phyloP scores from a whole-genome alignment of 2,113 vertebrate species.

The Menidia beryllina region DNA sequence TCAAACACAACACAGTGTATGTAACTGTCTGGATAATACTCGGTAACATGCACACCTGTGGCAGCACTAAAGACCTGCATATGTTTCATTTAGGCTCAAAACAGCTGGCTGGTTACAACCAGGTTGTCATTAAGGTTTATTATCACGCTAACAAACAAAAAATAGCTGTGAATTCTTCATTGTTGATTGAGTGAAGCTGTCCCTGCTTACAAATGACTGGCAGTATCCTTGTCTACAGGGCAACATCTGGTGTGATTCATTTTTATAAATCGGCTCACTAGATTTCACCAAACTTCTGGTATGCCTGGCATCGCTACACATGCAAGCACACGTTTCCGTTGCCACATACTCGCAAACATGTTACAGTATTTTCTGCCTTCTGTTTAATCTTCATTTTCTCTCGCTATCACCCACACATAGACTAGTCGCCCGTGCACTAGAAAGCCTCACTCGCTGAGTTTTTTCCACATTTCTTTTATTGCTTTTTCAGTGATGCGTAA shows the following conservation, averaged over 20 bases:
- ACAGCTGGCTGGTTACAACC: constrained; percentile 36
- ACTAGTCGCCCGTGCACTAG: constrained; percentile 36
- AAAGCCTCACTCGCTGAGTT: constrained; percentile 36
- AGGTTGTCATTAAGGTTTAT: constrained; percentile 40
- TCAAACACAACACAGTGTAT: constrained; percentile 20
- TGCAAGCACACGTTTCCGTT: constrained; percentile 40
- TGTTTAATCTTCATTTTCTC: constrained; percentile 51
- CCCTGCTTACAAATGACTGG: constrained; percentile 60
- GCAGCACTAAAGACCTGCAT: constrained; percentile 33
- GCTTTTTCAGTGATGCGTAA: constrained; percentile 71
- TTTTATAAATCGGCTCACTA: constrained; percentile 58
- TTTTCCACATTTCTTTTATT: constrained; percentile 71
- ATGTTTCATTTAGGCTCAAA: constrained; percentile 36
- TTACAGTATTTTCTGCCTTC: constrained; percentile 57
- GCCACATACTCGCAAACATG: constrained; percentile 29
- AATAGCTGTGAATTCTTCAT: constrained; percentile 52
- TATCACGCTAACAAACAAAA: constrained; percentile 44
- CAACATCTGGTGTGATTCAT: constrained; percentile 71
- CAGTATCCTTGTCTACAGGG: constrained; percentile 60
- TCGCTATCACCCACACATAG: constrained; percentile 32
- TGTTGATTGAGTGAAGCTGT: constrained; percentile 50
- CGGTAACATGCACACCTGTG: constrained; percentile 41
- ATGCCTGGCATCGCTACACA: constrained; percentile 43
- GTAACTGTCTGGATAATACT: constrained; percentile 3
- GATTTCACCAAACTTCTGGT: constrained; percentile 52